Evolutionary conservation across 2,797 vertebrate genomes (phyloP), one percentile per base, ranked within the genome.

Genomic region (Esox masquinongy): DNA sequence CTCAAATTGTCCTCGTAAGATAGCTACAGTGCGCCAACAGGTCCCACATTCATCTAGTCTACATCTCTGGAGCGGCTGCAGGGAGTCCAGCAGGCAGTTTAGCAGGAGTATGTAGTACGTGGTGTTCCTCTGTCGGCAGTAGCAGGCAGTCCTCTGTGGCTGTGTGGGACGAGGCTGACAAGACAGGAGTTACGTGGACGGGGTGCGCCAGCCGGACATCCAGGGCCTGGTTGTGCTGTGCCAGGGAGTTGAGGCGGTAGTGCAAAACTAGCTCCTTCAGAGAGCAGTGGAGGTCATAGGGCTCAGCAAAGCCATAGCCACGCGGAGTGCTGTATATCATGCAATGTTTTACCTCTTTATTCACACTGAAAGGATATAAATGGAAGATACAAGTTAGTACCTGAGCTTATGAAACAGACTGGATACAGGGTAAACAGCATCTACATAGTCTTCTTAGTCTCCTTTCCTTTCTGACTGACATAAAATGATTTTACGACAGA

Each of bases 261-360:
- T 98, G 97, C 86, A 97, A 95, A 89, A 99, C 97, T 78, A 99
- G 95, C 90, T 98, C 97, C 92, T 96, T 98, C 72, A 98, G 94
- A 0, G 97, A 97, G 91, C 95, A 93, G 91, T 98, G 97, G 80
- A 95, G 92, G 82, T 99, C 97, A 79, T 98, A 98, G 0, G 97
- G 97, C 85, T 99, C 97, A 3, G 96, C 96, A 39, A 99, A 98
- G 80, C 97, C 97, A 0, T 95, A 99, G 81, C 97, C 97, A 24
- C 94, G 94, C 1, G 96, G 94, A 4, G 97, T 98, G 91, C 95
- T 97, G 94, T 97, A 98, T 92, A 99, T 95, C 89, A 98, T 96
- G 84, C 97, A 99, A 92, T 99, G 97, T 83, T 98, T 97, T 88
- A 99, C 97, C 83, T 98, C 96, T 36, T 96, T 94, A 2, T 97